These are phyloP conservation scores for Watsonalla cultraria DNA, from an alignment of 2,888 invertebrate genomes.

Conservation along the genomic window DNA sequence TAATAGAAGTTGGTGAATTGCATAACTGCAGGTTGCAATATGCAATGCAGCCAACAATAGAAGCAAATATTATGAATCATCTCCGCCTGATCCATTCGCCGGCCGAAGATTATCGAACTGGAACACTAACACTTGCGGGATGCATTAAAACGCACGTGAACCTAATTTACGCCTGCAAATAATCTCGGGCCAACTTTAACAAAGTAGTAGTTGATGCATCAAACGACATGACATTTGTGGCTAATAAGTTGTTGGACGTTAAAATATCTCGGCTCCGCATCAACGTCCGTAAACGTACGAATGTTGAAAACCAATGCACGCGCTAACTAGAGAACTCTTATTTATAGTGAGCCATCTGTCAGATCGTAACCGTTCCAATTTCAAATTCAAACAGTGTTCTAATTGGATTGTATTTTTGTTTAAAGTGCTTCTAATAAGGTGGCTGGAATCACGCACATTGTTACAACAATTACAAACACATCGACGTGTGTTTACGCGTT, in stretches of 20 bases:
- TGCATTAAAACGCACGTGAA: conserved; percentile 77
- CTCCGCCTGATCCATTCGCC: conserved; percentile 65
- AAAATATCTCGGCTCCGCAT: conserved; percentile 52
- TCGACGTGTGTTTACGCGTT: conserved; percentile 68
- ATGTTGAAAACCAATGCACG: conserved; percentile 42
- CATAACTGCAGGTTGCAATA: conserved; percentile 64
- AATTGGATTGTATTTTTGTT: conserved; percentile 77
- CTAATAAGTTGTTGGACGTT: conserved; percentile 63
- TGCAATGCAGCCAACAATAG: conserved; percentile 67
- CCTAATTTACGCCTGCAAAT: conserved; percentile 72
- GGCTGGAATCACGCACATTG: conserved; percentile 66
- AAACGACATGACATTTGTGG: conserved; percentile 66
- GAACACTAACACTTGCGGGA: conserved; percentile 70
- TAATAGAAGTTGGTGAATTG: conserved; percentile 45
- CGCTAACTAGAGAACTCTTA: conserved; percentile 58
- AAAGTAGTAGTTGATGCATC: conserved; percentile 72
- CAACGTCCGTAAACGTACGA: conserved; percentile 42
- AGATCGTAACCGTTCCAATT: conserved; percentile 69
- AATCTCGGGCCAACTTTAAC: conserved; percentile 61
- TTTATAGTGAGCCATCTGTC: conserved; percentile 75
- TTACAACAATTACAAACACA: conserved; percentile 65
- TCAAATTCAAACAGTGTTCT: conserved; percentile 69
- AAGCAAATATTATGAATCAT: conserved; percentile 72
- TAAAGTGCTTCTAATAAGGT: conserved; percentile 70
- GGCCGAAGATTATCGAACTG: conserved; percentile 75